Conservation (phyloP, 2,113 vertebrate genomes). For the Edolisoma coerulescens region DNA sequence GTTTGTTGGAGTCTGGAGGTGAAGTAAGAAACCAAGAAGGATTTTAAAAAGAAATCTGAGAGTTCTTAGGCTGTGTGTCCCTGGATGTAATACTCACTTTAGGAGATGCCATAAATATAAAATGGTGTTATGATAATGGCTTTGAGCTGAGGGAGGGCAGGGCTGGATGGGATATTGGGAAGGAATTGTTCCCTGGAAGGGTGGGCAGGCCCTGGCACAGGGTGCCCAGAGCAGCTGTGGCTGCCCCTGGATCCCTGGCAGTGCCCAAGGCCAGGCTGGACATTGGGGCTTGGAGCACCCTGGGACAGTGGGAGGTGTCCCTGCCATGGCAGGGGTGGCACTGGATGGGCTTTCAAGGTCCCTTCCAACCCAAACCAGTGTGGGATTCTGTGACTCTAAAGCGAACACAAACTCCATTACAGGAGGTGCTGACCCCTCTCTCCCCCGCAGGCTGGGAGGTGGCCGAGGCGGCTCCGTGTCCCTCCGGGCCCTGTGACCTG, state of each 20-base stretch:
- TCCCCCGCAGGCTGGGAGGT: conserved; percentile 74
- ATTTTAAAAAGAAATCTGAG: background rate
- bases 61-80: background rate
- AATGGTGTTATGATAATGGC: background rate
- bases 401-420: rapidly evolving
- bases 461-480: conserved; percentile 67
- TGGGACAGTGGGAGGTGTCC: background rate
- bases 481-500: conserved; percentile 75
- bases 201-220: background rate
- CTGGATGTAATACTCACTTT: background rate
- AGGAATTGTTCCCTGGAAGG: background rate
- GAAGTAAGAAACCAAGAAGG: background rate
- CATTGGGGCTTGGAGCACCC: background rate
- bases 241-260: background rate
- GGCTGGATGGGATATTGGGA: rapidly evolving
- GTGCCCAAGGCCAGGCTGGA: background rate
- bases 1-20: background rate
- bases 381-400: rapidly evolving
- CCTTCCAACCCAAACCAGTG: rapidly evolving
- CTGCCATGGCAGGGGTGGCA: background rate
- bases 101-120: background rate
- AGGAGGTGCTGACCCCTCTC: background rate
- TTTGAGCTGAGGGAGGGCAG: background rate
- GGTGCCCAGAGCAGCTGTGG: background rate
- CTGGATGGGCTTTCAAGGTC: rapidly evolving